These are phyloP conservation scores for Phyllotreta cruciferae DNA, from an alignment of 2,888 invertebrate genomes.

Conservation along the genomic window DNA sequence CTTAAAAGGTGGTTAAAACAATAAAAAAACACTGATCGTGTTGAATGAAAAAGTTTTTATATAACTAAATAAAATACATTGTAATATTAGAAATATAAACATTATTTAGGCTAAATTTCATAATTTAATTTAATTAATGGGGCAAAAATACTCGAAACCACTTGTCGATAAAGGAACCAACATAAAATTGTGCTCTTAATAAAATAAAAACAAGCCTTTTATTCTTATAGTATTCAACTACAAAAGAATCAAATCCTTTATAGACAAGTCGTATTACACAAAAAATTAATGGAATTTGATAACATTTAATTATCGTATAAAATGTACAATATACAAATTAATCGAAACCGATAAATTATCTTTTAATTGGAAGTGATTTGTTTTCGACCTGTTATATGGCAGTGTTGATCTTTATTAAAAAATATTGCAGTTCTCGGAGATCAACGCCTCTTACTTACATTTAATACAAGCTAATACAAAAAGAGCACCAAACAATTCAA, in stretches of 20 bases:
- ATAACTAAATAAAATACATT: conserved; percentile 58
- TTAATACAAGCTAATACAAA: not conserved
- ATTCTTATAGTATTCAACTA: not conserved
- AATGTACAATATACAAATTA: conserved; percentile 45
- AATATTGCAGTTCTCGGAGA: conserved; percentile 49
- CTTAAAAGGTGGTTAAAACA: conserved; percentile 39
- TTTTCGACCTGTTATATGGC: conserved; percentile 46
- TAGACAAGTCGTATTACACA: conserved; percentile 37
- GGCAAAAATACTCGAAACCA: conserved; percentile 32
- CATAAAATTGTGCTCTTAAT: not conserved
- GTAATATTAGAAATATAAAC: conserved; percentile 57
- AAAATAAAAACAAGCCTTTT: too few relatives aligned
- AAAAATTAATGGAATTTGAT: conserved; percentile 25
- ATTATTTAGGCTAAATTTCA: conserved; percentile 56
- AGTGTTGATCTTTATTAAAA: conserved; percentile 45
- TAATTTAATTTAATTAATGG: conserved; percentile 45
- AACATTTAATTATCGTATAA: conserved; percentile 33
- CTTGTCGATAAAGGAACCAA: conserved; percentile 41
- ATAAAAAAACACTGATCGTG: conserved; percentile 49
- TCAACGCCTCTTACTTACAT: conserved; percentile 40
- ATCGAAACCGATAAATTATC: conserved; percentile 30
- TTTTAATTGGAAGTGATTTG: conserved; percentile 33
- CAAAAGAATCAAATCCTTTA: conserved; percentile 33
- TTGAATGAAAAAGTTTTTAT: conserved; percentile 54
- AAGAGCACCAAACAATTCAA: too few relatives aligned